Base-by-base conservation (phyloP, 2,113 vertebrate genomes). In the Spheniscus mendiculus region DNA sequence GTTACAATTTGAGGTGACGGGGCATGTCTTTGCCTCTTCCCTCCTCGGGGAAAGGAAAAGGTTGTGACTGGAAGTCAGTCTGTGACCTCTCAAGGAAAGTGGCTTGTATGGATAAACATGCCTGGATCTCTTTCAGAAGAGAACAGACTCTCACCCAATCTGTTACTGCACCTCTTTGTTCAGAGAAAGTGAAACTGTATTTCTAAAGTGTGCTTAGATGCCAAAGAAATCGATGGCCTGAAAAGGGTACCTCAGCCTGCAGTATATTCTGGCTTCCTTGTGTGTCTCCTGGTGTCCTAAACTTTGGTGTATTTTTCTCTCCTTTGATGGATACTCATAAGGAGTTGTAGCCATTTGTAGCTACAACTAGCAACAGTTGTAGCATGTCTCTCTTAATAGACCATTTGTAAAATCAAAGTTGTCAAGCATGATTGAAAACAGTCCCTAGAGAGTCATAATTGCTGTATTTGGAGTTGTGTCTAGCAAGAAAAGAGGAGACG, bases 401-500 rank as follows among this genome's bases (percentile, higher is more conserved):
- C 32, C 19, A 26, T 87, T 94, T 90, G 40, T 91, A 89, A 89
- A 89, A 83, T 81, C 29, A 58, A 10, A 92, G 87, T 89, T 89
- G 63, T 81, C 76, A 89, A 42, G 55, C 59, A 0, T 89, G 86
- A 89, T 91, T 94, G 76, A 78, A 95, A 97, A 92, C 61, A 66
- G n/a, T 91, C 80, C 50, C 59, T 71, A 11, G n/a, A 71, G 80
- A 92, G 69, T 66, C 69, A 92, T 55, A 89, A 94, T 89, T 94
- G 83, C 94, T 92, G 9, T 94, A 92, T 97, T 94, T 94, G 91
- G 87, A 84, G 32, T 73, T 94, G 59, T 66, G 23, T 65, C 30
- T 90, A 52, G 55, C 67, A 66, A 30, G 22, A 69, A 65, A 55
- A 83, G 47, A 55, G 40, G 52, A 77, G 49, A 63, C n/a, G 4